phyloP scores from a whole-genome alignment of 2,113 vertebrate species.

The Promerops cafer region DNA sequence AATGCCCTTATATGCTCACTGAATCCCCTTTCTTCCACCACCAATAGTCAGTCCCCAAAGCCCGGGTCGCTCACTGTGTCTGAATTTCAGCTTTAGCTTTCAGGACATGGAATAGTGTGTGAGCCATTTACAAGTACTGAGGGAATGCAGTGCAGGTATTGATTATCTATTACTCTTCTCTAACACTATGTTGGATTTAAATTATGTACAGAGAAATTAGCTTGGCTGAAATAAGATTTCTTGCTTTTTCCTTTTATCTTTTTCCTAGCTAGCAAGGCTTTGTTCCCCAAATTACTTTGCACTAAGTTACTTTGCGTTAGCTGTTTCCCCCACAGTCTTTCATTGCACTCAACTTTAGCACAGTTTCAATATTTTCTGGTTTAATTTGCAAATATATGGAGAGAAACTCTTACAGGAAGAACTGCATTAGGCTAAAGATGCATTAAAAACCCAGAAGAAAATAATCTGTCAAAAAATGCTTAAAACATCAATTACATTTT shows the following conservation, averaged over 20 bases:
- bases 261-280: background rate
- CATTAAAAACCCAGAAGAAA: background rate
- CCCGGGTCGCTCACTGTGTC: background rate
- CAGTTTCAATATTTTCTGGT: background rate
- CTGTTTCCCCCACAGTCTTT: background rate
- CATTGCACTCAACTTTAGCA: background rate
- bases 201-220: background rate
- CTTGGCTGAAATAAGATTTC: background rate
- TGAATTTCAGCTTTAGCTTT: slow-evolving; percentile 12
- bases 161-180: background rate
- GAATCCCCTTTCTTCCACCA: background rate
- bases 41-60: background rate
- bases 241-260: background rate
- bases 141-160: background rate
- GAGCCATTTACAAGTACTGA: background rate
- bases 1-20: background rate
- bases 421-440: background rate
- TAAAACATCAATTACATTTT: background rate
- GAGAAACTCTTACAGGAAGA: background rate
- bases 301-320: background rate
- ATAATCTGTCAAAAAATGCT: background rate
- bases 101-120: background rate
- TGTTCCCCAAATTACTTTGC: background rate
- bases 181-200: background rate
- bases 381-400: background rate